Conservation (phyloP, 2,797 vertebrate species). For the Decapterus maruadsi region DNA sequence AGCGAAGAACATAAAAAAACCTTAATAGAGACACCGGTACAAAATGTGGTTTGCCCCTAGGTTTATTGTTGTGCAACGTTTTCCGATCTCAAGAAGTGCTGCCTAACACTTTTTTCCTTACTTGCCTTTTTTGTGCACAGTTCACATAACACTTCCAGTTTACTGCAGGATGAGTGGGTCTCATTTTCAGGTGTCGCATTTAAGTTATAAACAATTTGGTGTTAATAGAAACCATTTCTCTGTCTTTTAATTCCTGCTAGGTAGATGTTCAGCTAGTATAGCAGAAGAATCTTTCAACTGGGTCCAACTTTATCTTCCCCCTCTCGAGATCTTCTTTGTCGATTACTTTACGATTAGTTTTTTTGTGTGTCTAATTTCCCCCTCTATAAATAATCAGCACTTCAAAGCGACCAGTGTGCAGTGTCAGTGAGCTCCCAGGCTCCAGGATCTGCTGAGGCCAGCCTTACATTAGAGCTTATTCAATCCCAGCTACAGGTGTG, state of each 20-base stretch:
- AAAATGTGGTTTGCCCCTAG: constrained; percentile 18
- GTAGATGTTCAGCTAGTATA: background rate
- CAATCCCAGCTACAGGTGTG: constrained; percentile 64
- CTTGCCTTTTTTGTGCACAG: background rate
- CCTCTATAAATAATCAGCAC: constrained; percentile 54
- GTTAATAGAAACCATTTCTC: background rate
- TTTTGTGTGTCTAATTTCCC: background rate
- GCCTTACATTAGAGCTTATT: constrained; percentile 59
- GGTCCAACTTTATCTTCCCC: background rate
- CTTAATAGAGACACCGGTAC: background rate
- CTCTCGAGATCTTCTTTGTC: constrained; percentile 18
- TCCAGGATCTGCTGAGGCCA: constrained; percentile 66
- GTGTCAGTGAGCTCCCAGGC: constrained; percentile 53
- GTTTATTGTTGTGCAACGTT: background rate
- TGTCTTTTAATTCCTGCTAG: background rate
- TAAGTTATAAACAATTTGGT: background rate
- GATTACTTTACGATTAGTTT: constrained; percentile 2
- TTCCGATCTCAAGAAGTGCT: constrained; percentile 16
- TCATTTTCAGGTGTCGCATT: constrained; percentile 16
- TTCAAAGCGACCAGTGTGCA: constrained; percentile 51
- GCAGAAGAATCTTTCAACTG: background rate
- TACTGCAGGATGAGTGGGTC: background rate
- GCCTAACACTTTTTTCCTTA: background rate
- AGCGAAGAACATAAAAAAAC: background rate
- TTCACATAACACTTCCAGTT: constrained; percentile 5